A percentile compares a stretch with the other conserved stretches of the same genome.
phyloP scores from a whole-genome alignment of 2,888 invertebrate genomes.

The Himalopsyche tibetana region DNA sequence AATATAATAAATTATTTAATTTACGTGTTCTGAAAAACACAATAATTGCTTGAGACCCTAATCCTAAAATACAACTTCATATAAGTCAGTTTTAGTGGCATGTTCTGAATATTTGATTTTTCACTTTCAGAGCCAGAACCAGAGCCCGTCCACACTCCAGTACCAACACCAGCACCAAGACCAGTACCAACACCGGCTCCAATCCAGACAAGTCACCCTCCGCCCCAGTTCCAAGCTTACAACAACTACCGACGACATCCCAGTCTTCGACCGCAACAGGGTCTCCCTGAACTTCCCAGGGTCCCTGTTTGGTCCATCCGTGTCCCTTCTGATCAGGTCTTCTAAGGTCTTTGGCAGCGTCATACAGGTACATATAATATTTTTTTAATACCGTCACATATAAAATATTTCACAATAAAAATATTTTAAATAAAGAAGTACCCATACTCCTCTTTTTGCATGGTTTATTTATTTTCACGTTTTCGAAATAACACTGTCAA shows the following conservation, averaged over 20 bases:
- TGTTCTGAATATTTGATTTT: background rate
- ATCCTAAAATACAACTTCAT: too few relatives aligned
- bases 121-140: slow-evolving; percentile 48
- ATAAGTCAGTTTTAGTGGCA: too few relatives aligned
- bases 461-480: too few relatives aligned
- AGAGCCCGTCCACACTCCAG: slow-evolving; percentile 66
- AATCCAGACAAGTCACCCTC: slow-evolving; percentile 34
- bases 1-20: too few relatives aligned
- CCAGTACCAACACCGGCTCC: slow-evolving; percentile 47
- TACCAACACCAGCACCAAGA: slow-evolving; percentile 1
- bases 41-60: too few relatives aligned
- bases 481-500: too few relatives aligned
- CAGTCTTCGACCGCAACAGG: slow-evolving; percentile 80
- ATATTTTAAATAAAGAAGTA: too few relatives aligned
- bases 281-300: slow-evolving; percentile 83
- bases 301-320: slow-evolving; percentile 81
- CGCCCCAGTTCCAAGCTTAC: slow-evolving; percentile 66
- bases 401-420: too few relatives aligned
- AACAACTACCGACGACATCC: slow-evolving; percentile 77
- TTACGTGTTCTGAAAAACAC: too few relatives aligned
- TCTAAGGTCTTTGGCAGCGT: slow-evolving; percentile 82
- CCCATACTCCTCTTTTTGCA: too few relatives aligned
- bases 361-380: slow-evolving; percentile 77
- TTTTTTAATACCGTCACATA: background rate
- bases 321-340: slow-evolving; percentile 81